Percentiles rank a stretch among this genome's conserved stretches.
Conservation (phyloP, 2,113 vertebrate genomes). For the Myotis brandtii region DNA sequence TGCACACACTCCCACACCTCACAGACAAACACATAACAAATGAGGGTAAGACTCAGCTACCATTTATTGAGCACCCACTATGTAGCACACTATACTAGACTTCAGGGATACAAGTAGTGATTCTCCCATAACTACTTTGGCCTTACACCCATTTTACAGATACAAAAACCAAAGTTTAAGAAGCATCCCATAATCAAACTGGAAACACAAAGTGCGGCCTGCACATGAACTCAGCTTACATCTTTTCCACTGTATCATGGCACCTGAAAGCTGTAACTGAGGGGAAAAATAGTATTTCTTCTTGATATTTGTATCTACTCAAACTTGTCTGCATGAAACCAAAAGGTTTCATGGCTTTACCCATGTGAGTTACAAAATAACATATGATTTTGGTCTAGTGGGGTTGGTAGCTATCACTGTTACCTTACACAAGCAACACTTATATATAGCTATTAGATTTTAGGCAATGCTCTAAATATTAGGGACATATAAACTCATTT, state of each 20-base stretch:
- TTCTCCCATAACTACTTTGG: neutral
- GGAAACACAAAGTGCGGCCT: neutral
- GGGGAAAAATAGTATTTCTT: neutral
- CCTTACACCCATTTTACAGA: neutral
- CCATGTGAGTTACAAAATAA: conserved; percentile 9
- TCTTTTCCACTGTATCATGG: neutral
- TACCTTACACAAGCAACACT: neutral
- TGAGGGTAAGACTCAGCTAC: neutral
- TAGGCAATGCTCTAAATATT: neutral
- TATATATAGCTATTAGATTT: neutral
- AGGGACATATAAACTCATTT: conserved; percentile 2
- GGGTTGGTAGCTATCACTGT: neutral
- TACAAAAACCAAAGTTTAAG: neutral
- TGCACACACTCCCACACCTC: neutral
- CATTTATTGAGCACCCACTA: neutral
- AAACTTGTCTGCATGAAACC: neutral
- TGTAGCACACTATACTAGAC: neutral
- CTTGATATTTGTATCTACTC: neutral
- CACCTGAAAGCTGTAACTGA: neutral
- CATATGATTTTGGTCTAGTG: neutral
- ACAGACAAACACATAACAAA: neutral
- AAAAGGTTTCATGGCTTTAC: neutral
- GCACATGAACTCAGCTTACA: neutral
- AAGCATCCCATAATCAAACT: neutral
- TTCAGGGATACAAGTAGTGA: neutral